Evolutionary conservation across 2,888 invertebrate species (phyloP), one percentile per base, ranked within the genome.

Genomic region (Monoplex corrugatus): DNA sequence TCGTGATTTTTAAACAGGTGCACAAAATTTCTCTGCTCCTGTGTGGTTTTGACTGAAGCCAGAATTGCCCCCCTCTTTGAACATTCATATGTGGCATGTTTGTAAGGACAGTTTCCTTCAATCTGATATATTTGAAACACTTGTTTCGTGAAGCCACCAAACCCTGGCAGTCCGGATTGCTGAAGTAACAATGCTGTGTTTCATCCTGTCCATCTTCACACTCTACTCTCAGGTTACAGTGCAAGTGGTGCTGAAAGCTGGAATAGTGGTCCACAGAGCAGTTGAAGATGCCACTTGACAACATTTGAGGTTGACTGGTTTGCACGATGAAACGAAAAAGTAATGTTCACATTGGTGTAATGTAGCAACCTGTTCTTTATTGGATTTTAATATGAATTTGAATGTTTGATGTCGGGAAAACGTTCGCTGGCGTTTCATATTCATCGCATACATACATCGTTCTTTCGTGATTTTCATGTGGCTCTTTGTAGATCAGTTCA

Each of bases 181-280:
- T 80, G 78, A 43, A 80, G 23, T 23, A 32, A 80, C 78, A 80
- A 6, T 43, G 43, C 10, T 80, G 40, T 28, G 43, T 43, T n/a
- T 80, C 78, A 28, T 80, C 78, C 28, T 43, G 40, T 6, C 78
- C 78, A 43, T 43, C 78, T 40, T 80, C 78, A 80, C 78, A 80
- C 40, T 80, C 78, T 23, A 43, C 28, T 28, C 28, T 80, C 23
- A 80, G 8, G 43, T 80, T 80, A 43, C 78, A 80, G 78, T 23
- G 1, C 78, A 80, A 28, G 10, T 80, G 78, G 5, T 43, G 10
- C 40, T 40, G 43, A 43, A 80, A 6, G 10, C 10, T 23, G 28
- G 40, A 43, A 10, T 80, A 80, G 32, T 43, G 28, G 28, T 10
- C 10, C 40, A 43, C 78, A 23, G 78, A 80, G 28, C 78, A 80